Evolutionary conservation across 2,797 vertebrate genomes (phyloP), one percentile per base, ranked within the genome.

Genomic region (Denticeps clupeoides): DNA sequence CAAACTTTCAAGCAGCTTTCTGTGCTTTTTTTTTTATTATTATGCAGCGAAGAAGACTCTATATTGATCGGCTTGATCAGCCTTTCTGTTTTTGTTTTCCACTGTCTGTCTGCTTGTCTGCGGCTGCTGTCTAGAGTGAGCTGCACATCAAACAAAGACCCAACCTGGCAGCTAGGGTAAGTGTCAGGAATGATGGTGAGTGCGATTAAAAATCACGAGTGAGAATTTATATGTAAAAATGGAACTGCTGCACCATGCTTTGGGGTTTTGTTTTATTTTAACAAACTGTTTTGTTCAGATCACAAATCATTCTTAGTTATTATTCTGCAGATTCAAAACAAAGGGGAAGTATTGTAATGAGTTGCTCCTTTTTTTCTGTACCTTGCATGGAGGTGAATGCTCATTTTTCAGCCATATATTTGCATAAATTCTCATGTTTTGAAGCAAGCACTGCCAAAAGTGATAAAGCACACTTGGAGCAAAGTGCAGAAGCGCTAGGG

Each of bases 281-380:
- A 37, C n/a, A 16, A n/a, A 56, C 49, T 46, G 55, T 67, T 73
- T 65, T 56, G 42, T 64, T 64, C 67, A 52, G 71, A 72, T 69
- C 71, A 80, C 80, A 80, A 82, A 83, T 83, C 78, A 82, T 78
- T 79, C 68, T 69, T 76, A 80, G 79, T 81, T 79, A 83, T 81
- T 69, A 75, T 77, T 73, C 59, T 12, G 61, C 42, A 40, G 71
- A 76, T 74, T 66, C 64, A 75, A 72, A 81, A 79, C 72, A 79
- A 73, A 78, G 65, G 77, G 48, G 65, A 72, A 77, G 76, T 77
- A 75, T 78, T 82, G 58, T 77, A 81, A 82, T 70, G 67, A 86
- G 78, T 56, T 65, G 59, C 53, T 46, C 59, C 54, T 60, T 69
- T 70, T 71, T 59, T 63, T 56, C 62, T 64, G 58, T 65, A 73